These are phyloP conservation scores for Aethina tumida DNA, from an alignment of 1,140 invertebrate genomes.

Conservation along the genomic window DNA sequence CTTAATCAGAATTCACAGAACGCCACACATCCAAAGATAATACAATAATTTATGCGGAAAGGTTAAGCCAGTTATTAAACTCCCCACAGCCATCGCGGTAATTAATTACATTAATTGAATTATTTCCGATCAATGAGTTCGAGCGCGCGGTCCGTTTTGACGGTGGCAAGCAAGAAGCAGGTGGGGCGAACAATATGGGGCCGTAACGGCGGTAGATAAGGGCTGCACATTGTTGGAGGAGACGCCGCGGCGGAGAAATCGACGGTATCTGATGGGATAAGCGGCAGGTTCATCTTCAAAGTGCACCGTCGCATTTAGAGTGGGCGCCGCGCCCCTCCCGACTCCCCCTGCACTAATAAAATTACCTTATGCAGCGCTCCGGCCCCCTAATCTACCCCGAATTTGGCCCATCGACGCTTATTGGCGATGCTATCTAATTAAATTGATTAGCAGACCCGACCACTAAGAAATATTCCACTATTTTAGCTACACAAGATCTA, in stretches of 20 bases:
- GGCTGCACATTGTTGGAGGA: too few relatives aligned
- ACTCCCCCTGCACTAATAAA: too few relatives aligned
- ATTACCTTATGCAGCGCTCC: too few relatives aligned
- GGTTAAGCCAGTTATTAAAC: slow-evolving; percentile 13
- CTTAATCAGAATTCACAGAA: too few relatives aligned
- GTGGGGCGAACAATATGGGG: slow-evolving; percentile 10
- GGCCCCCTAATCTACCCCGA: too few relatives aligned
- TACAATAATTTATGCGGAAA: slow-evolving; percentile 14
- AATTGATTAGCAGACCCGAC: too few relatives aligned
- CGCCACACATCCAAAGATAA: too few relatives aligned
- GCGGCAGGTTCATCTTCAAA: slow-evolving; percentile 13
- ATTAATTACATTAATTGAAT: slow-evolving; percentile 24
- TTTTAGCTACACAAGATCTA: too few relatives aligned
- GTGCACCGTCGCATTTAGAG: slow-evolving; percentile 16
- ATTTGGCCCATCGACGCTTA: too few relatives aligned
- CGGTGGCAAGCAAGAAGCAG: slow-evolving; percentile 10
- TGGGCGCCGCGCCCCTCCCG: slow-evolving; percentile 8
- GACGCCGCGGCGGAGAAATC: neutral
- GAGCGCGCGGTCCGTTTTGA: slow-evolving; percentile 2
- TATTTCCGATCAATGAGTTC: slow-evolving; percentile 21
- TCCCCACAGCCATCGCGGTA: slow-evolving; percentile 11
- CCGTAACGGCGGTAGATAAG: neutral
- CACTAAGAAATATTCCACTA: too few relatives aligned
- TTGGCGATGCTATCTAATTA: too few relatives aligned
- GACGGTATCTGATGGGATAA: slow-evolving; percentile 8